Percentiles rank a stretch among this genome's conserved stretches.
Conservation (phyloP, 2,888 invertebrate species). For the Steinernema hermaphroditum region DNA sequence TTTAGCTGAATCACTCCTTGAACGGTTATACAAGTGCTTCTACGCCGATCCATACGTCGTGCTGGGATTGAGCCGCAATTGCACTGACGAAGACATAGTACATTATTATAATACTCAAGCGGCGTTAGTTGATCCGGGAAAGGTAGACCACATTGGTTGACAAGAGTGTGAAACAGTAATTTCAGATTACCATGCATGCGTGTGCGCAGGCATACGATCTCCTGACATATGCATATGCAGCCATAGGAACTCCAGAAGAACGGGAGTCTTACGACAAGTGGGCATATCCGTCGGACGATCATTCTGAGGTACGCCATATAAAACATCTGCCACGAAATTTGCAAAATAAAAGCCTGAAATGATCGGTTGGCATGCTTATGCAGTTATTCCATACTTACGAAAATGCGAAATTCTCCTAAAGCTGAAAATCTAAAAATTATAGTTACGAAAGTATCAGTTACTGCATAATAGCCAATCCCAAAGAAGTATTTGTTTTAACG, state of each 20-base stretch:
- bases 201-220: constrained; percentile 28
- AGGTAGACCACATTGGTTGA: no score
- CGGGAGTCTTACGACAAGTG: constrained; percentile 17
- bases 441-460: no score
- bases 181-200: constrained; percentile 3
- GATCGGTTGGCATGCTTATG: no score
- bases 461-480: no score
- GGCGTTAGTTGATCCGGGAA: constrained; percentile 9
- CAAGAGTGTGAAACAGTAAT: not conserved
- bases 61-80: not conserved
- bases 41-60: constrained; percentile 26
- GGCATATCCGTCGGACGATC: constrained; percentile 18
- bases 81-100: constrained; percentile 13
- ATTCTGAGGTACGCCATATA: constrained; percentile 2
- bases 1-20: constrained; percentile 1
- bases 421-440: no score
- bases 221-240: constrained; percentile 2
- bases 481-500: no score
- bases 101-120: constrained; percentile 16
- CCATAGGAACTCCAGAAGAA: constrained; percentile 14
- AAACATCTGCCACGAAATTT: no score
- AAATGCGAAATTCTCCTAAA: no score
- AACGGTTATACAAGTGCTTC: constrained; percentile 25
- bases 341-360: no score
- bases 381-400: no score